These are phyloP conservation scores for Metopia argyrocephala DNA, from an alignment of 2,888 invertebrate species.

Conservation along the genomic window DNA sequence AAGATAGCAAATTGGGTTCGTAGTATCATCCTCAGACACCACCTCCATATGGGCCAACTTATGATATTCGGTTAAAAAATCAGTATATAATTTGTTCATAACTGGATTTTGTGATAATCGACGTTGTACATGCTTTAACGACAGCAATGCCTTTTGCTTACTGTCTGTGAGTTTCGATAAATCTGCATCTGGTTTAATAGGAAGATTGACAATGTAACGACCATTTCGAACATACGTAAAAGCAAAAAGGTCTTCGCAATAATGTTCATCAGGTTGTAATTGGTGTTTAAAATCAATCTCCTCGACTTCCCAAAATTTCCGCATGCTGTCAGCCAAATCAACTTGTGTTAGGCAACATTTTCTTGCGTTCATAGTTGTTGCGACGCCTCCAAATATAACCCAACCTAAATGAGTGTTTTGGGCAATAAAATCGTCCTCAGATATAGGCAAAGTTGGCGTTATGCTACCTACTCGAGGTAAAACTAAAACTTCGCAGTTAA, in stretches of 20 bases:
- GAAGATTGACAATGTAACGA: constrained; percentile 50
- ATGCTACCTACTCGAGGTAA: background rate
- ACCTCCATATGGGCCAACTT: constrained; percentile 46
- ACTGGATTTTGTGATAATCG: constrained; percentile 6
- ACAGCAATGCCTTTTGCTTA: constrained; percentile 40
- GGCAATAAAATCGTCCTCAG: background rate
- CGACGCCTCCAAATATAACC: background rate
- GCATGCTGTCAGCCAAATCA: constrained; percentile 36
- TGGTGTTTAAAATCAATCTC: constrained; percentile 15
- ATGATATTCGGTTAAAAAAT: constrained; percentile 53
- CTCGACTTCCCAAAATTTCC: constrained; percentile 55
- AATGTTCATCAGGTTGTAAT: constrained; percentile 50
- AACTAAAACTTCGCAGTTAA: background rate
- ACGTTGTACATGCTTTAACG: constrained; percentile 41
- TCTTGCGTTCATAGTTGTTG: background rate
- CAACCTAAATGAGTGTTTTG: constrained; percentile 26
- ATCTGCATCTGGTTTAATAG: too few species aligned
- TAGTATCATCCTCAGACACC: too few species aligned
- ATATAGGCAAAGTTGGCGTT: background rate
- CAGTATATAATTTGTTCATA: constrained; percentile 34
- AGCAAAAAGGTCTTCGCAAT: constrained; percentile 48
- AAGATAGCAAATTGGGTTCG: constrained; percentile 28
- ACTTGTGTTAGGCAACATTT: background rate
- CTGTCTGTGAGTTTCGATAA: constrained; percentile 26
- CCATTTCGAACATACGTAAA: constrained; percentile 42